Evolutionary conservation across 2,797 vertebrate species (phyloP), one percentile per base, ranked within the genome.

Genomic region (Ctenochaetus hawaiiensis): DNA sequence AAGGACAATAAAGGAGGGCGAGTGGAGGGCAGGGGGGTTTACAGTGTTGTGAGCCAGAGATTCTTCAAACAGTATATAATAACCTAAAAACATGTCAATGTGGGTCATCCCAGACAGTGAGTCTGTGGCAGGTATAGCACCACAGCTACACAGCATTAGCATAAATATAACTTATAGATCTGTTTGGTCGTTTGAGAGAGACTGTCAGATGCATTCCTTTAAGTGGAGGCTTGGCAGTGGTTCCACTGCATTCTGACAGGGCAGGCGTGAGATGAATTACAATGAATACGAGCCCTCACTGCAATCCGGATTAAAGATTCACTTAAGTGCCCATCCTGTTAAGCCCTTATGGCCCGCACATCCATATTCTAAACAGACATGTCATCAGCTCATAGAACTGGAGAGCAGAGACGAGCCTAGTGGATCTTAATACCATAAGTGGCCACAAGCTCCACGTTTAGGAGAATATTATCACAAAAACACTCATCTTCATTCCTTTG

Each of bases 231-330:
- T 84, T 82, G 84, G 90, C 89, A 86, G 73, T 10, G 14, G 61
- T 63, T 84, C 63, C 76, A 26, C 81, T 87, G 88, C 85, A 66
- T 89, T 79, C 82, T 90, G 89, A 89, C 82, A 79, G 76, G 57
- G 68, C 68, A 30, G 69, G 20, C 78, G 26, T 88, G 87, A 90
- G 80, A 67, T 75, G 91, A 94, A 88, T 92, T 77, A 87, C 73
- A 93, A 94, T 87, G 83, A 87, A 78, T 53, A 64, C 26, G 5
- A 85, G 53, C 81, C 70, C 71, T 58, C 67, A 62, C 84, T 83
- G 80, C 80, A 85, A 87, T 85, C 86, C 62, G 77, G 86, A 92
- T 90, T 88, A 84, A 65, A 75, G 73, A 88, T 89, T 90, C 77
- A 81, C 54, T 72, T 81, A 83, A 82, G 75, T 76, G 80, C 48